These are phyloP conservation scores for Helicolenus hilgendorfi DNA, from an alignment of 2,797 vertebrate species.

Conservation along the genomic window DNA sequence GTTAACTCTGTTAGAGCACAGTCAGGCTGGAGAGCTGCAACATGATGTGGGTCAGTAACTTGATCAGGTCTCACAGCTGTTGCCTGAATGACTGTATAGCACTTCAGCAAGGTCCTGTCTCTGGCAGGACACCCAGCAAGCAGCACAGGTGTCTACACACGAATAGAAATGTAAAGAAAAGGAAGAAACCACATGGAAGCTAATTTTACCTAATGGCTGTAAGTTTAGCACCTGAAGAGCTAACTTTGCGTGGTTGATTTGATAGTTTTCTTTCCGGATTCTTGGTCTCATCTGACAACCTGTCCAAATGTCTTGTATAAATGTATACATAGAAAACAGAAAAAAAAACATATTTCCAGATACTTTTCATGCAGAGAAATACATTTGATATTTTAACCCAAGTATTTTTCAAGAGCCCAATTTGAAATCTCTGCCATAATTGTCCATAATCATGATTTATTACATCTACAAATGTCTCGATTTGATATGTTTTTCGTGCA, in stretches of 20 bases:
- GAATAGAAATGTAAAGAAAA: conserved; percentile 36
- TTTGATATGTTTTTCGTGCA: background rate
- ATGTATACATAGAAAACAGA: background rate
- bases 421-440: background rate
- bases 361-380: background rate
- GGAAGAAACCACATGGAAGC: background rate
- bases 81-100: conserved; percentile 56
- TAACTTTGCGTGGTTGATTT: background rate
- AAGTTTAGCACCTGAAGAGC: background rate
- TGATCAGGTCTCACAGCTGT: conserved; percentile 88
- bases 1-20: conserved; percentile 24
- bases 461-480: background rate
- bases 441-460: background rate
- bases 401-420: background rate
- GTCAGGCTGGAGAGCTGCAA: conserved; percentile 59
- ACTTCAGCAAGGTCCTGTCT: conserved; percentile 46
- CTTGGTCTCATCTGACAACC: background rate
- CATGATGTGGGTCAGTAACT: conserved; percentile 86
- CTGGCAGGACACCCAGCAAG: conserved; percentile 26
- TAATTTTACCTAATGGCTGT: conserved; percentile 25
- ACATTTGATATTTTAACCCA: background rate
- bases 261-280: background rate
- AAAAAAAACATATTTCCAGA: background rate
- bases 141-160: conserved; percentile 69
- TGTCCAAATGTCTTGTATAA: background rate